A percentile compares a stretch with the other conserved stretches of the same genome.
Conservation (phyloP, 2,113 vertebrate genomes). For the Coptodon rendalli region DNA sequence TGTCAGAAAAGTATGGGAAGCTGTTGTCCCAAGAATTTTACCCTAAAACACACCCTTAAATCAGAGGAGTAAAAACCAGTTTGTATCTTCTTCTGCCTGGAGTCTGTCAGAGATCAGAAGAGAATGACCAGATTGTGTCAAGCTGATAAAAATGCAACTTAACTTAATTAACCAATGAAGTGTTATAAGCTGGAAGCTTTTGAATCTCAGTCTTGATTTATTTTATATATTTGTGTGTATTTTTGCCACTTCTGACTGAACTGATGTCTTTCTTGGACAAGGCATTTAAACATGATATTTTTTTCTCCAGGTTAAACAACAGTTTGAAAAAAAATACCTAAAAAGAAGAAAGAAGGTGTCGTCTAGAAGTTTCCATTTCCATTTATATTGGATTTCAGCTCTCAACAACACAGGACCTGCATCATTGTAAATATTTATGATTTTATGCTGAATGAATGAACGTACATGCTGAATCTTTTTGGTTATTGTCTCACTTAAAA, state of each 20-base stretch:
- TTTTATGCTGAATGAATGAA: neutral
- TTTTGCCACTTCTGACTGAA: neutral
- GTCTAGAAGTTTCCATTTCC: neutral
- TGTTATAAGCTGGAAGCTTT: neutral
- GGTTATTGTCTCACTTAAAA: neutral
- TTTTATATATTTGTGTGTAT: neutral
- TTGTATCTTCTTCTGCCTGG: neutral
- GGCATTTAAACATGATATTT: neutral
- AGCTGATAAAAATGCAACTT: neutral
- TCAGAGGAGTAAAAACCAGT: neutral
- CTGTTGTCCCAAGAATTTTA: neutral
- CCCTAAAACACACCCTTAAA: neutral
- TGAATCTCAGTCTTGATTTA: neutral
- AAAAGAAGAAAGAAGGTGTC: neutral
- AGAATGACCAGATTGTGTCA: neutral
- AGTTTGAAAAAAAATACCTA: neutral
- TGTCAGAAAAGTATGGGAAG: neutral
- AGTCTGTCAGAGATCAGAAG: neutral
- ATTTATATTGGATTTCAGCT: neutral
- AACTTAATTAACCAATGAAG: neutral
- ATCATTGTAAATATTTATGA: neutral
- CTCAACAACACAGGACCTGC: neutral
- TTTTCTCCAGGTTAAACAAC: neutral
- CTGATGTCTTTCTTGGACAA: neutral
- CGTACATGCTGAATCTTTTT: neutral